Evolutionary conservation across 2,888 invertebrate species (phyloP).

Genomic region (Cantharis rustica): DNA sequence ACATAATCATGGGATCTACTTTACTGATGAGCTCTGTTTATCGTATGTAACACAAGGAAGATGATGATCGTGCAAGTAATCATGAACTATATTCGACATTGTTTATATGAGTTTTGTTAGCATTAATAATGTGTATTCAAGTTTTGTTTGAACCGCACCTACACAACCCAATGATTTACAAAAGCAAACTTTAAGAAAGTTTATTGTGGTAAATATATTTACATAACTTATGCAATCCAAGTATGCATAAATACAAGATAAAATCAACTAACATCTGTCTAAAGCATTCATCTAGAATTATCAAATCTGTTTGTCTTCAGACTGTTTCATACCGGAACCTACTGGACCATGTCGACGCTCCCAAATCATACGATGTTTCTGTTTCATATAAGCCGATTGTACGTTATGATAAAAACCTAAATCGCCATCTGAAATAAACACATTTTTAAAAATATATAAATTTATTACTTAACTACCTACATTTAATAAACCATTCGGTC

Average conservation of each 20-base stretch:
- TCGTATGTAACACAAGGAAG: too few species aligned
- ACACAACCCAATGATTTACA: not conserved
- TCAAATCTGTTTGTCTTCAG: slow-evolving; percentile 1
- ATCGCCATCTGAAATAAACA: slow-evolving; percentile 80
- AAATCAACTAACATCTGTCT: not conserved
- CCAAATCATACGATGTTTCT: slow-evolving; percentile 98
- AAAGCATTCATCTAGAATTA: not conserved
- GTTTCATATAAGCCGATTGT: slow-evolving; percentile 88
- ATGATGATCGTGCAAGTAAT: too few species aligned
- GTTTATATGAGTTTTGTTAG: too few species aligned
- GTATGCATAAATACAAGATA: not conserved
- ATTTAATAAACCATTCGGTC: slow-evolving; percentile 92
- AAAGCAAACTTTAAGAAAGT: not conserved
- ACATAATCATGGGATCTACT: too few species aligned
- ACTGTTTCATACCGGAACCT: slow-evolving; percentile 66
- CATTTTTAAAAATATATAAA: not conserved
- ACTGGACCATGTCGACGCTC: slow-evolving; percentile 89
- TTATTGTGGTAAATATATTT: not conserved
- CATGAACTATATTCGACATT: too few species aligned
- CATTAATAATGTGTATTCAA: too few species aligned
- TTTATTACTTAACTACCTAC: slow-evolving; percentile 61
- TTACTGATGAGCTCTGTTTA: too few species aligned
- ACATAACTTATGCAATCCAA: not conserved
- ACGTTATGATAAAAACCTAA: slow-evolving; percentile 78
- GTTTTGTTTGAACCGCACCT: too few species aligned